Conservation (phyloP, 1,140 invertebrate genomes). For the Drosophila parvula region DNA sequence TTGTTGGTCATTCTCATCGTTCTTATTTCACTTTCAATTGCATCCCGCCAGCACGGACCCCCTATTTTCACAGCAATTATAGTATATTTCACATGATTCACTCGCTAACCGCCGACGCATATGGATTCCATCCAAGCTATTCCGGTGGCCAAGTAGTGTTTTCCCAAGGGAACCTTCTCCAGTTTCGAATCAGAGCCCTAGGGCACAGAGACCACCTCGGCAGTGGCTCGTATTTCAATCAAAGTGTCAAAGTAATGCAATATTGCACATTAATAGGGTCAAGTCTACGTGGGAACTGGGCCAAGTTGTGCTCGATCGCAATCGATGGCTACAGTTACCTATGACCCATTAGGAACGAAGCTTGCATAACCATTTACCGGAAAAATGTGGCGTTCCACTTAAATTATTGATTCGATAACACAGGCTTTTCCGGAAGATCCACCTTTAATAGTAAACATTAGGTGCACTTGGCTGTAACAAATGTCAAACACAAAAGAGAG, state of each 20-base stretch:
- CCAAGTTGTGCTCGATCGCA: constrained; percentile 23
- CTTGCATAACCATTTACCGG: constrained; percentile 31
- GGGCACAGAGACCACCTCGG: not conserved
- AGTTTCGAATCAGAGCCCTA: constrained; percentile 9
- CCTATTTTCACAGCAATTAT: constrained; percentile 37
- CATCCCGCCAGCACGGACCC: constrained; percentile 34
- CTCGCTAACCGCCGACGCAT: constrained; percentile 5
- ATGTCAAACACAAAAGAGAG: constrained; percentile 12
- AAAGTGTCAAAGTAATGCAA: constrained; percentile 9
- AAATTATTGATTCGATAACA: constrained; percentile 7
- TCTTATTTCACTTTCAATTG: constrained; percentile 73
- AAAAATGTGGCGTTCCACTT: constrained; percentile 3
- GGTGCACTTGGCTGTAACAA: not conserved
- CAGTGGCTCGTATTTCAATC: constrained; percentile 12
- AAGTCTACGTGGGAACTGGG: constrained; percentile 63
- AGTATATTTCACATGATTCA: constrained; percentile 22
- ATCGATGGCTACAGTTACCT: constrained; percentile 43
- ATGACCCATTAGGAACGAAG: constrained; percentile 15
- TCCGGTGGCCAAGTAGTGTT: not conserved
- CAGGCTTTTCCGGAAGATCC: constrained; percentile 12
- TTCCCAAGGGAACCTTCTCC: constrained; percentile 8
- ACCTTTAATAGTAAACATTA: constrained; percentile 11
- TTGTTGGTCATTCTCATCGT: constrained; percentile 23
- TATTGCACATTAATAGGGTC: constrained; percentile 34
- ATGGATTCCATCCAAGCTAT: constrained; percentile 2